Evolutionary conservation across 2,113 vertebrate species (phyloP).

Genomic region (Gallinago undulata): DNA sequence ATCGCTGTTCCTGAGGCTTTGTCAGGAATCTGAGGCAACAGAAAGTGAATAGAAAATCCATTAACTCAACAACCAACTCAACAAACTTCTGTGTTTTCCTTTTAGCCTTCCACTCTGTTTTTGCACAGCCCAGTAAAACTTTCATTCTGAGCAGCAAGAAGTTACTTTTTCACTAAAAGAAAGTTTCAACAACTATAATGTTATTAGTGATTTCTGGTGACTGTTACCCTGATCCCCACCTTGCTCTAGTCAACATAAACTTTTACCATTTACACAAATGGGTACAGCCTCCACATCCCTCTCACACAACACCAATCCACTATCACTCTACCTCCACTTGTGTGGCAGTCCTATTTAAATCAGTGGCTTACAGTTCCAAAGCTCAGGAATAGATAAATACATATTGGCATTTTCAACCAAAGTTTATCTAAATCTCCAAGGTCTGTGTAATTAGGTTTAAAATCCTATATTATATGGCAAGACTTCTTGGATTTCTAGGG

Average conservation of each 20-base stretch:
- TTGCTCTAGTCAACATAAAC: not conserved
- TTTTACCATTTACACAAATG: not conserved
- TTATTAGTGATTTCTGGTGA: not conserved
- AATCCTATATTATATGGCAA: not conserved
- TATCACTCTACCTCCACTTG: rapidly evolving
- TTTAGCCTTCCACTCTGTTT: not conserved
- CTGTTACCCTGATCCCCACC: not conserved
- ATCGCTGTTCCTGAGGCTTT: not conserved
- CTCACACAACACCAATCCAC: not conserved
- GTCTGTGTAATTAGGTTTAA: not conserved
- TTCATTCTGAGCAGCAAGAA: not conserved
- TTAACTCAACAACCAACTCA: not conserved
- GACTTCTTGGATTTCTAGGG: not conserved
- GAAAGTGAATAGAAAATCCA: not conserved
- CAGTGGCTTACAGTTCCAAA: not conserved
- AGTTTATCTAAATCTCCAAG: not conserved
- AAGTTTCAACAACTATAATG: not conserved
- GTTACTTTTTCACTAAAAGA: not conserved
- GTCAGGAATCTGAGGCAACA: not conserved
- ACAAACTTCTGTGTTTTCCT: not conserved
- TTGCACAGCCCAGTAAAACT: not conserved
- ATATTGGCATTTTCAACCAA: not conserved
- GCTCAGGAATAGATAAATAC: not conserved
- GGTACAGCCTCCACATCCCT: too few relatives aligned
- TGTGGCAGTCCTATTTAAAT: not conserved